Evolutionary conservation across 2,113 vertebrate species (phyloP), one percentile per base, ranked within the genome.

Genomic region (Oriolus oriolus): DNA sequence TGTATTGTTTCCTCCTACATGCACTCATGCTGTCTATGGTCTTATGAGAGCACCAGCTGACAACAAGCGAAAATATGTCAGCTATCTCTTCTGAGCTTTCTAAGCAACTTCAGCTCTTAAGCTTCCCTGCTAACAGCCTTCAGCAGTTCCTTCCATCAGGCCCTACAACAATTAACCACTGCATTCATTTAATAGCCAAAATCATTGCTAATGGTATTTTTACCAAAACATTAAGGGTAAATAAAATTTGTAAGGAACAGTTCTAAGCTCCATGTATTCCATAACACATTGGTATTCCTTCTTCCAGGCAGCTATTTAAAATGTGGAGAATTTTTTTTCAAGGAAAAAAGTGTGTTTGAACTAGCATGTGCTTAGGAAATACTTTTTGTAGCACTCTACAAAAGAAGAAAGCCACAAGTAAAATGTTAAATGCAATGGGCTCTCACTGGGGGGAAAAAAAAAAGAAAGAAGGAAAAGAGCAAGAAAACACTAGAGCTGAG

Each of bases 1-100:
- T 98, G 97, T 96, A 96, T 93, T 97, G 92, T 97, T 98, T 98
- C 97, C 84, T 78, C 95, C 93, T 95, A 63, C 76, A 2, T 98
- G 93, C 53, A 93, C 92, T 94, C 26, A 3, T 81, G 65, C 90
- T 97, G 83, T 94, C 97, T 96, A 20, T 89, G 89, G 64, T 82
- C 87, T 96, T 93, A 80, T 42, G 76, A 96, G 94, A 95, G 92
- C 91, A 42, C 75, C 57, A 83, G 82, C 93, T 94, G 88, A 96
- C 91, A 90, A 53, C 53, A 85, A 76, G 82, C 35, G n/a, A 89
- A 96, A 95, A 65, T 87, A 82, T 77, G 89, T 95, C 93, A 96
- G 14, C 66, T 88, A 75, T 92, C 84, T 45, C 4, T 89, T 47
- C 31, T 60, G 68, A 89, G 49, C 56, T 92, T 91, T 84, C 50